Conservation (phyloP, 2,888 invertebrate species). For the Pollenia angustigena region DNA sequence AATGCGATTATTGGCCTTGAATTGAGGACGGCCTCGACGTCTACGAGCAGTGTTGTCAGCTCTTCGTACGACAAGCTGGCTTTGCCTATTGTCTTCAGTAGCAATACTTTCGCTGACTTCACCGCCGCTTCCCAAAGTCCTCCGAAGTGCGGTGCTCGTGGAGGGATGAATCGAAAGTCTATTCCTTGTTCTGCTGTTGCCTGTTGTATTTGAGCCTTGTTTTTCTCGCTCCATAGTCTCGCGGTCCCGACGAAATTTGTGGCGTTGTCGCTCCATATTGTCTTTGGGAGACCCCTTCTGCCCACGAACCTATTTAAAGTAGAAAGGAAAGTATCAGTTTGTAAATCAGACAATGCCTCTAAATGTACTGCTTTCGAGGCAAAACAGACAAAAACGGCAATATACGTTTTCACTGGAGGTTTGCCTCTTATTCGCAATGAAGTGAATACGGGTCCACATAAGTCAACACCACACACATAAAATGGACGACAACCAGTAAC, state of each 20-base stretch:
- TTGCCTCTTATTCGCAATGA: slow-evolving; percentile 39
- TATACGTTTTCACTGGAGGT: slow-evolving; percentile 57
- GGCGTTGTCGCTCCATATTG: slow-evolving; percentile 46
- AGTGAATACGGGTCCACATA: slow-evolving; percentile 35
- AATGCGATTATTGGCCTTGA: slow-evolving; percentile 68
- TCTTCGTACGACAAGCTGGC: slow-evolving; percentile 5
- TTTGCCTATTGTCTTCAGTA: slow-evolving; percentile 43
- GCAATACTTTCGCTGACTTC: slow-evolving; percentile 56
- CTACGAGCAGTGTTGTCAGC: slow-evolving; percentile 44
- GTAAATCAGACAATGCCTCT: slow-evolving; percentile 34
- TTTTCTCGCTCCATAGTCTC: no score
- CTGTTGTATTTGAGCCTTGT: background rate
- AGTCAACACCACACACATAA: slow-evolving; percentile 46
- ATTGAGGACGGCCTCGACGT: slow-evolving; percentile 72
- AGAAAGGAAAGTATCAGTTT: slow-evolving; percentile 56
- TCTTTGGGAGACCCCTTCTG: slow-evolving; percentile 48
- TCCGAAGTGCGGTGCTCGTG: no score
- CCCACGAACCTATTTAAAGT: slow-evolving; percentile 55
- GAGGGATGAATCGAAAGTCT: no score
- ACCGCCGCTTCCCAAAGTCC: no score
- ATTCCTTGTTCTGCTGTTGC: slow-evolving; percentile 36
- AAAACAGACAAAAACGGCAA: slow-evolving; percentile 45
- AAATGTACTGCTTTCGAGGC: background rate
- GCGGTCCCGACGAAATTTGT: no score
- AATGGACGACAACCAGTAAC: slow-evolving; percentile 30